Base-by-base conservation (phyloP, 2,888 invertebrate species). In the Oasisia sp. region DNA sequence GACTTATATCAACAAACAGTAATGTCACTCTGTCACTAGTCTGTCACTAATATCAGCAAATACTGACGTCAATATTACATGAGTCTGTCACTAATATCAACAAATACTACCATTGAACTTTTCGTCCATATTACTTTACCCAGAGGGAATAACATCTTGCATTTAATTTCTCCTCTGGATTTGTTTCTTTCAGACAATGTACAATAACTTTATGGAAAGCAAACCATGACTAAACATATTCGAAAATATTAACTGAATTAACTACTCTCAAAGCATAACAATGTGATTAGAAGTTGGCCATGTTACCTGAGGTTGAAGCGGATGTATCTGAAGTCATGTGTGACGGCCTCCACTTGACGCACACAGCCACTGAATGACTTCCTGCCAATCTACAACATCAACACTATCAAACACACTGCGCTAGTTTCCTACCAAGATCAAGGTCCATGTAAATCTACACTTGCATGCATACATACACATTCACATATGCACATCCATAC, bases 311-410 rank as follows among this genome's bases (percentile, higher is more conserved):
- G 90, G 38, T 92, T 91, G 38, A 93, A 91, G 38, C n/a, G 44
- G 27, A 92, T 56, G 14, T 91, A 90, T 27, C 91, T 91, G 32
- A 91, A 92, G 89, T 92, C 91, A 91, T 92, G 92, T 14, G 93
- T 92, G 32, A 92, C 91, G 19, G 93, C 89, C 32, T 89, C 19
- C 7, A 93, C 91, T 32, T 91, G 50, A 1, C 92, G 89, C 12
- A 94, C 92, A 89, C 94, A 94, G 27, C 94, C 94, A 50, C 92
- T 92, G 92, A 94, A 93, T 27, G 93, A 92, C 44, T 89, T 56
- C 27, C 91, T 92, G 32, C 93, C 93, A 58, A 93, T 93, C 93
- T 93, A 91, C 19, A 44, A 56, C 56, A 50, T 7, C 58, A 91
- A 11, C n/a, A 92, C 90, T 32, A 11, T 90, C 19, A 74, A 74